phyloP scores from a whole-genome alignment of 1,140 invertebrate genomes.

The Pseudomyrmex flavicornis region DNA sequence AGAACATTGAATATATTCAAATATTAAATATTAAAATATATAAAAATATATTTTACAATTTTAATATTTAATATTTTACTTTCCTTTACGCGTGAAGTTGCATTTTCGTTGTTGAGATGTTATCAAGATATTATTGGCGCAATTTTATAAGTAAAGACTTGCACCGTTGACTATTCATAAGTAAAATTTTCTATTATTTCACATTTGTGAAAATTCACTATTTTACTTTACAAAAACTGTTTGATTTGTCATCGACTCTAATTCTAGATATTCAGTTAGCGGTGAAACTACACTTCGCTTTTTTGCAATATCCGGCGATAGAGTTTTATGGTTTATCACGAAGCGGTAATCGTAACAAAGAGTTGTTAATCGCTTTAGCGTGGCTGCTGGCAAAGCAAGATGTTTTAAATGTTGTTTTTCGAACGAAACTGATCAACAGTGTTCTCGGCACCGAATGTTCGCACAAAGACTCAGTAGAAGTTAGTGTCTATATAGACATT shows the following conservation, averaged over 20 bases:
- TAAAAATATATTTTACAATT: no score
- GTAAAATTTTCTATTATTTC: no score
- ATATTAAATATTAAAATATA: no score
- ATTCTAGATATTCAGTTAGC: conserved; percentile 72
- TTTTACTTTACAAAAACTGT: background rate
- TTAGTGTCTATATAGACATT: background rate
- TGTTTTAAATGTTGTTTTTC: conserved; percentile 63
- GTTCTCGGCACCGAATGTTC: conserved; percentile 69
- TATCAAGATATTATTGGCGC: no score
- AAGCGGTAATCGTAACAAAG: conserved; percentile 58
- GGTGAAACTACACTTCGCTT: conserved; percentile 77
- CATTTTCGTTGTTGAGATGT: no score
- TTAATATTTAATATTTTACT: no score
- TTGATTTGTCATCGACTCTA: conserved; percentile 6
- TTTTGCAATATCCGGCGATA: conserved; percentile 75
- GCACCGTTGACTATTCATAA: no score
- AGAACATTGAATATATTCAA: no score
- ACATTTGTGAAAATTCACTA: background rate
- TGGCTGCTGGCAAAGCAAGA: conserved; percentile 76
- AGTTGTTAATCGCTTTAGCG: conserved; percentile 75
- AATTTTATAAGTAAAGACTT: no score
- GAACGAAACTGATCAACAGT: conserved; percentile 66
- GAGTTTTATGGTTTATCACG: conserved; percentile 73
- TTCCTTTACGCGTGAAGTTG: no score
- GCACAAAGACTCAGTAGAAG: background rate